A percentile compares a stretch with the other conserved stretches of the same genome.
These are phyloP conservation scores for Pipistrellus kuhlii DNA, from an alignment of 2,797 vertebrate species.

Conservation along the genomic window DNA sequence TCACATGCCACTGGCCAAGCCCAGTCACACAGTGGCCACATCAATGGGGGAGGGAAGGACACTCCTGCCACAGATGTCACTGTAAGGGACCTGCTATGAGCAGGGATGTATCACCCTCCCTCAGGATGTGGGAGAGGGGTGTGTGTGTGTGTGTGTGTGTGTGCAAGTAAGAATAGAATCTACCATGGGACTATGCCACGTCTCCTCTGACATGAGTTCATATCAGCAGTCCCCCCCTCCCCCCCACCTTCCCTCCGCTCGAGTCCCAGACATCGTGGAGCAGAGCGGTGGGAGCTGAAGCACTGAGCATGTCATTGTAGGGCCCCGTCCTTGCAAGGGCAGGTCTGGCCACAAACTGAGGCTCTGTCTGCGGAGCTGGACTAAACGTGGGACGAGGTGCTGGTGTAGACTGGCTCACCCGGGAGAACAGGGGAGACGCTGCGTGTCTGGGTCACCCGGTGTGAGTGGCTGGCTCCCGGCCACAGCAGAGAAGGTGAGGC, in stretches of 20 bases:
- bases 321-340: background rate
- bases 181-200: too few species aligned
- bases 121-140: background rate
- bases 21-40: background rate
- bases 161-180: background rate
- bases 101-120: background rate
- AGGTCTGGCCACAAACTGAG: background rate
- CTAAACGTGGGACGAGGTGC: background rate
- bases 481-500: background rate
- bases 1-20: background rate
- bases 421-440: background rate
- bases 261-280: background rate
- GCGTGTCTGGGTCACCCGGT: background rate
- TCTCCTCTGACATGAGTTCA: background rate
- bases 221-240: too few species aligned
- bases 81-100: rapidly evolving
- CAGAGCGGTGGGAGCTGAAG: background rate
- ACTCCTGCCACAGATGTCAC: background rate
- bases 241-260: too few species aligned
- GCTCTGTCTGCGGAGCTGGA: background rate
- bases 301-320: background rate
- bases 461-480: background rate
- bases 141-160: too few species aligned
- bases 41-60: background rate
- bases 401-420: background rate